Evolutionary conservation across 2,797 vertebrate species (phyloP).

Genomic region (Crenuchus spilurus): DNA sequence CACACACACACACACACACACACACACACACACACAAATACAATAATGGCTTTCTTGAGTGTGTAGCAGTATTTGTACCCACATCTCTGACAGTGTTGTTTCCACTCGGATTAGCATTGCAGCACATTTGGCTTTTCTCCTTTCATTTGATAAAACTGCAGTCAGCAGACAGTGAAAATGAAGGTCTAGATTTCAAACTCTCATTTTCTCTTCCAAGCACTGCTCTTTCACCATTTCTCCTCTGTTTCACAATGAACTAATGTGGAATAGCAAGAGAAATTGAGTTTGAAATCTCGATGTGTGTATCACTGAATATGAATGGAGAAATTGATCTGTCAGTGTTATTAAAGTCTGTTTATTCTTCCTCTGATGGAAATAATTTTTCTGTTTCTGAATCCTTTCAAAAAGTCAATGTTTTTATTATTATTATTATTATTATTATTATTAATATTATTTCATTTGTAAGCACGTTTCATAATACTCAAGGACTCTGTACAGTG

Average conservation of each 20-base stretch:
- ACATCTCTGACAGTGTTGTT: slow-evolving; percentile 15
- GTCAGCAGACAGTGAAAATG: slow-evolving; percentile 6
- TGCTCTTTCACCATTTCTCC: background rate
- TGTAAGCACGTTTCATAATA: no score
- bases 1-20: slow-evolving; percentile 28
- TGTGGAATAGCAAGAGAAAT: background rate
- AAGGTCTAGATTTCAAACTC: slow-evolving; percentile 20
- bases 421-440: no score
- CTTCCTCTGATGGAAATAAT: background rate
- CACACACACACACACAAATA: slow-evolving; percentile 32
- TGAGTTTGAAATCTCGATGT: background rate
- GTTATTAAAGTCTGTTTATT: background rate
- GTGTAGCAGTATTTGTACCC: slow-evolving; percentile 9
- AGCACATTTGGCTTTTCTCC: slow-evolving; percentile 5
- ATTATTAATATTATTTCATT: no score
- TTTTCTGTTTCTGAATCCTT: background rate
- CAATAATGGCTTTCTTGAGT: slow-evolving; percentile 13
- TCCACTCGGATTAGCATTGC: slow-evolving; percentile 20
- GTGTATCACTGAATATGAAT: background rate
- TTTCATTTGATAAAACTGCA: background rate
- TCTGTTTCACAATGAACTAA: background rate
- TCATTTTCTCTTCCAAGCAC: slow-evolving; percentile 1
- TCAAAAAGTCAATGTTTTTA: no score
- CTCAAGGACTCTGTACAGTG: no score
- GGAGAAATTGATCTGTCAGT: background rate